Base-by-base conservation (phyloP, 2,888 invertebrate genomes). In the Drosophila tripunctata region DNA sequence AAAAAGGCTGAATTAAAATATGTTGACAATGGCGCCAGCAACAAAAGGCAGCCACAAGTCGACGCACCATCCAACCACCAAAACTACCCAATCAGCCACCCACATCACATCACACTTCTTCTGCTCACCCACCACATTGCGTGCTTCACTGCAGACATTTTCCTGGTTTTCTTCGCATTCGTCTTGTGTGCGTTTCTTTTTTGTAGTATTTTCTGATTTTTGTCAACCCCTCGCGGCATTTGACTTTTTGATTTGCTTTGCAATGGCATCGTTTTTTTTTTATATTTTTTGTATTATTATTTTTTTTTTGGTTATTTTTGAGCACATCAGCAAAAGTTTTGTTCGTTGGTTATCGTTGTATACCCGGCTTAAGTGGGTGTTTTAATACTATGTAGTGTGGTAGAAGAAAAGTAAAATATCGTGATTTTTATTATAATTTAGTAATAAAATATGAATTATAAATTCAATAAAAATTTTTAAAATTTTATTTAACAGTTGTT, bases 11-110 rank as follows among this genome's bases (percentile, higher is more conserved):
- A 69, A 14, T 71, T 83, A 84, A 84, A 84, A 87, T 84, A 84
- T 84, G 83, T 84, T 88, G 83, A 84, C 83, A 84, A 80, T 83
- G 83, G 83, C 83, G 83, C 83, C 83, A 80, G 50, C 62, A 85
- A 82, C 82, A 80, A 85, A 75, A 50, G 54, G 41, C 57, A 27
- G 51, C 66, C 31, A 27, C 36, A 35, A 73, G 58, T 40, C 48
- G 52, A 31, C 35, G 27, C 19, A 41, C 35, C 19, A 12, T 14
- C 14, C 10, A 12, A 10, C 14, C 38, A 27, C 38, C 6, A 8
- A 4, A n/a, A 27, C 2, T 2, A 8, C 3, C 19, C 21, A 12
- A 1, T 10, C 21, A 30, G 7, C 21, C 35, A 10, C 14, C 12
- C 6, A 8, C 21, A 10, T 43, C 33, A 52, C 38, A n/a, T 40